phyloP scores from a whole-genome alignment of 1,140 invertebrate species.

The Drosophila leontia region DNA sequence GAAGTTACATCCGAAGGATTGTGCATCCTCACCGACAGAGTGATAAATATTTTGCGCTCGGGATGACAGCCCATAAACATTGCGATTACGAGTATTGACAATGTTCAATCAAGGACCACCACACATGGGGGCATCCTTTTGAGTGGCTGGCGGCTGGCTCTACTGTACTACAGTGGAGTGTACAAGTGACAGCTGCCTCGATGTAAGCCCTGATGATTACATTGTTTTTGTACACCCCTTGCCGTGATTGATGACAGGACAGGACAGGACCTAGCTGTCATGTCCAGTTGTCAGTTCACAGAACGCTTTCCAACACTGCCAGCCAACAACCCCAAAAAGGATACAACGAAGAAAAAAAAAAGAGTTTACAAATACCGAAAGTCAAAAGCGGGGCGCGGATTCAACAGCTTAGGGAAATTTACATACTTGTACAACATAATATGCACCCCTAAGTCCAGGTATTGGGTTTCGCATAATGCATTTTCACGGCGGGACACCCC shows the following conservation, averaged over 20 bases:
- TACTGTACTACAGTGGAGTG: constrained; percentile 40
- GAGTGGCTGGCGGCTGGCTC: constrained; percentile 25
- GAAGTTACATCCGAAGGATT: constrained; percentile 20
- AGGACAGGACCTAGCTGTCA: constrained; percentile 22
- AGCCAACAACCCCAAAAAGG: constrained; percentile 1
- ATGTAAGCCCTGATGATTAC: constrained; percentile 62
- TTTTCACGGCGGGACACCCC: constrained; percentile 76
- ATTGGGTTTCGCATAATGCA: constrained; percentile 78
- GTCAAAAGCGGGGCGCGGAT: constrained; percentile 57
- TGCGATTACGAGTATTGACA: constrained; percentile 51
- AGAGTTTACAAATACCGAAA: constrained; percentile 66
- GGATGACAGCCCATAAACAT: constrained; percentile 73
- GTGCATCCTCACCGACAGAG: constrained; percentile 39
- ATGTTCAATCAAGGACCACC: constrained; percentile 53
- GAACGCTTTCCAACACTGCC: constrained; percentile 50
- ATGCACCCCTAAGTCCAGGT: constrained; percentile 23
- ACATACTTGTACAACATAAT: constrained; percentile 51
- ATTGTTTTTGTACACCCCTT: constrained; percentile 45
- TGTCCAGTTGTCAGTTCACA: constrained; percentile 39
- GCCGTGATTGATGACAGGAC: constrained; percentile 27
- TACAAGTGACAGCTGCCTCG: constrained; percentile 50
- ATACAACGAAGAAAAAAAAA: neutral
- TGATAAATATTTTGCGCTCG: constrained; percentile 78
- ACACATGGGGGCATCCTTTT: constrained; percentile 37
- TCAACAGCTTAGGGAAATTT: constrained; percentile 75